These are phyloP conservation scores for Naja naja DNA, from an alignment of 2,113 vertebrate species.

Conservation along the genomic window DNA sequence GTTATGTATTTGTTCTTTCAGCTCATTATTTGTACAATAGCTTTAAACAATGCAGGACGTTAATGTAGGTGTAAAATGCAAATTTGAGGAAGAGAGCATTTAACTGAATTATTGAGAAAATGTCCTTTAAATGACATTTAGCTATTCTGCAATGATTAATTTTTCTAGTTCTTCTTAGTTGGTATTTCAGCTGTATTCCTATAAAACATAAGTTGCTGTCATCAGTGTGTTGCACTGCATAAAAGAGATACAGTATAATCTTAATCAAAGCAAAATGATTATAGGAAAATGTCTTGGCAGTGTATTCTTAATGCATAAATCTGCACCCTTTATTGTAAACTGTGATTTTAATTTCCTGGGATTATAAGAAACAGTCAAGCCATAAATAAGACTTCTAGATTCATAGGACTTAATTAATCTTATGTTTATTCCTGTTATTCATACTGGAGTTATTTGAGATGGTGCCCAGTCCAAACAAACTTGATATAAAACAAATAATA, in stretches of 20 bases:
- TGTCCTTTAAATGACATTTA: background rate
- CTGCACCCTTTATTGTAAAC: background rate
- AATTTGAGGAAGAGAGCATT: background rate
- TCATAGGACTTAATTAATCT: constrained; percentile 19
- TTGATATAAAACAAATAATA: background rate
- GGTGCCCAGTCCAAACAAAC: background rate
- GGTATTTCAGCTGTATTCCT: constrained; percentile 13
- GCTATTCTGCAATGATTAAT: background rate
- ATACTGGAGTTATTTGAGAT: background rate
- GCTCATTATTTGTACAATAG: background rate
- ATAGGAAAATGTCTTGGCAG: constrained; percentile 13
- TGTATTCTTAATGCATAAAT: constrained; percentile 20
- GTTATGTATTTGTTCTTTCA: background rate
- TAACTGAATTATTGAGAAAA: background rate
- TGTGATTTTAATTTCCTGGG: constrained; percentile 10
- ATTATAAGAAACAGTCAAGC: background rate
- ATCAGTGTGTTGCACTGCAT: constrained; percentile 9
- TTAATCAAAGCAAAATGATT: constrained; percentile 34
- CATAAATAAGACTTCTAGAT: constrained; percentile 1
- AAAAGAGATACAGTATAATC: background rate
- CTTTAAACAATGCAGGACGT: background rate
- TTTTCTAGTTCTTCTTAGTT: constrained; percentile 14
- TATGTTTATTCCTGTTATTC: constrained; percentile 1
- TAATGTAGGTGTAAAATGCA: background rate
- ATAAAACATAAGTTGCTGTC: constrained; percentile 13